Evolutionary conservation across 2,888 invertebrate species (phyloP).

Genomic region (Boloria euphrosyne): DNA sequence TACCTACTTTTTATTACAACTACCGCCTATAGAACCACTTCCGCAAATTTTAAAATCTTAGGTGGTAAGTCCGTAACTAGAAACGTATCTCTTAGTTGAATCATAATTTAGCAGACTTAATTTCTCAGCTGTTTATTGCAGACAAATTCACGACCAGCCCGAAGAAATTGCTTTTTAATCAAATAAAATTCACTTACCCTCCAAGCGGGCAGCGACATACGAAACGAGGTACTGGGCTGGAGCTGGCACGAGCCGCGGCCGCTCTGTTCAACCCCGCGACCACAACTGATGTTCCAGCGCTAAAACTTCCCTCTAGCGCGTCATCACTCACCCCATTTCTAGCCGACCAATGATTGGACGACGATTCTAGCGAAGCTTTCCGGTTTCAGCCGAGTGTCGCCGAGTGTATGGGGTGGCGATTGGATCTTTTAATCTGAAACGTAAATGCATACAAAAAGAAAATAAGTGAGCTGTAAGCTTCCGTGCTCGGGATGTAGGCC

Average conservation of each 20-base stretch:
- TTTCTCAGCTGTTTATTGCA: slow-evolving; percentile 48
- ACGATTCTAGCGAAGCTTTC: slow-evolving; percentile 54
- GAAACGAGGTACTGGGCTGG: slow-evolving; percentile 51
- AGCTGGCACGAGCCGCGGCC: slow-evolving; percentile 64
- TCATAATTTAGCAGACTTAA: slow-evolving; percentile 40
- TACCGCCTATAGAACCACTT: slow-evolving; percentile 16
- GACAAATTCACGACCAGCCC: slow-evolving; percentile 57
- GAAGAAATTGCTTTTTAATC: slow-evolving; percentile 80
- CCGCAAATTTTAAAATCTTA: slow-evolving; percentile 14
- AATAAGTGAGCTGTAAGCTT: slow-evolving; percentile 66
- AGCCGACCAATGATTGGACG: slow-evolving; percentile 62
- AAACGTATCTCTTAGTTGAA: slow-evolving; percentile 30
- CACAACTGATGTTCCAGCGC: slow-evolving; percentile 76
- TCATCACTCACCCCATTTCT: slow-evolving; percentile 73
- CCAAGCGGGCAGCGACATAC: slow-evolving; percentile 56
- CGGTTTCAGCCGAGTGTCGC: slow-evolving; percentile 61
- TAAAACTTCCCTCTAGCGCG: slow-evolving; percentile 79
- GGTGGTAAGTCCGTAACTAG: slow-evolving; percentile 14
- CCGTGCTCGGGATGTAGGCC: slow-evolving; percentile 61
- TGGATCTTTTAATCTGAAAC: slow-evolving; percentile 81
- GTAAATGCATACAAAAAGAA: slow-evolving; percentile 80
- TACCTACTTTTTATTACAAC: neutral
- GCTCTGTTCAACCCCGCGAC: slow-evolving; percentile 66
- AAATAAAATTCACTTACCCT: slow-evolving; percentile 78
- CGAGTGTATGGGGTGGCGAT: slow-evolving; percentile 72